Evolutionary conservation across 2,113 vertebrate genomes (phyloP), one percentile per base, ranked within the genome.

Genomic region (Motacilla alba): DNA sequence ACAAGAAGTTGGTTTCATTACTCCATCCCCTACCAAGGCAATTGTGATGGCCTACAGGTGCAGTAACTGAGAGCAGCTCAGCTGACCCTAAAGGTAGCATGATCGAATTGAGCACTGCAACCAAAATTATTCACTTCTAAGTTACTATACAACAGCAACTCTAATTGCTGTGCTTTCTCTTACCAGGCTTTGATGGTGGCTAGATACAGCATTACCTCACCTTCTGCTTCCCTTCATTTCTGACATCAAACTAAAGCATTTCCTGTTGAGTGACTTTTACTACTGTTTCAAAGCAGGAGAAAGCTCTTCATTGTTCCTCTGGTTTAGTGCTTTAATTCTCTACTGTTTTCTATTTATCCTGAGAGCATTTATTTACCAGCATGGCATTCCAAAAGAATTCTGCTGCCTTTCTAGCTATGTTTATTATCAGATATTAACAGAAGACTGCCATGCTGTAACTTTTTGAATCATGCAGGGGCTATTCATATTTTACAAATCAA

Each of bases 41-140:
- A 62, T 2, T 64, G 60, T 30, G 28, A 85, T 4, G 10, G 49
- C 39, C 41, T 20, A 15, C 0, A 3, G 66, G 30, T 0, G 0
- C 41, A 60, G 22, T 13, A 52, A 28, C 22, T 26, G 35, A 64
- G 14, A 75, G 44, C 49, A 63, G 50, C 10, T 33, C 33, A 47
- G 62, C 56, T 60, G 37, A 76, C 37, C 20, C 58, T 10, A 44
- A 60, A 0, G 2, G 44, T 11, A 24, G 11, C 20, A 52, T 0
- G 4, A 63, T 1, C 17, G 27, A 79, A 33, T 0, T 19, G 16
- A 70, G 44, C 30, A 55, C 11, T 17, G 53, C 43, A 46, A 30
- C 13, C 50, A 78, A 87, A 90, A n/a, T 39, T n/a, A 70, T 15
- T 78, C 31, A 53, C 9, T 66, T 47, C 8, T 46, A 41, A 46